Conservation (phyloP, 2,888 invertebrate genomes). For the Luffia ferchaultella region DNA sequence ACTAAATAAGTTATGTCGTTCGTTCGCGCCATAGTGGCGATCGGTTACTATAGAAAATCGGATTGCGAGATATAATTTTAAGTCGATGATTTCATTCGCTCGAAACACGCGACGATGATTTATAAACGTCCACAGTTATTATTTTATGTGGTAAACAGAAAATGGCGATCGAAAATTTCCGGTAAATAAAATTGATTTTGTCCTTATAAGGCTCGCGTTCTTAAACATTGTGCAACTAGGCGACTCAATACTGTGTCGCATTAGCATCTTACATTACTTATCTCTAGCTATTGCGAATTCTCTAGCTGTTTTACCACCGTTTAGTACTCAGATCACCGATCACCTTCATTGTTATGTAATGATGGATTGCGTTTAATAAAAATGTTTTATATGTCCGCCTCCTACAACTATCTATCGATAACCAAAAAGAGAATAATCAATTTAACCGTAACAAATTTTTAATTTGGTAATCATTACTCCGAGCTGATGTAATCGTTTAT, state of each 20-base stretch:
- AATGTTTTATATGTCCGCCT: not conserved
- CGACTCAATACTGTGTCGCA: too few species aligned
- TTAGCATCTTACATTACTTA: too few species aligned
- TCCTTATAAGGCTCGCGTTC: too few species aligned
- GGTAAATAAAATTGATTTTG: not conserved
- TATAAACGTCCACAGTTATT: not conserved
- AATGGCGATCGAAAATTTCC: not conserved
- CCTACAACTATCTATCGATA: not conserved
- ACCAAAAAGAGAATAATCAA: not conserved
- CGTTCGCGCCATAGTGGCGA: constrained; percentile 42
- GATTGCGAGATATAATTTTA: constrained; percentile 29
- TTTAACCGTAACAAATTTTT: not conserved
- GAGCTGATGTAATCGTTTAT: not conserved
- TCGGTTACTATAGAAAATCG: constrained; percentile 33
- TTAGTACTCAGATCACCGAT: not conserved
- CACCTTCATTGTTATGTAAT: not conserved
- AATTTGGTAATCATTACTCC: not conserved
- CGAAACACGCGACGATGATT: constrained; percentile 17
- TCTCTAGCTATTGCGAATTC: too few species aligned
- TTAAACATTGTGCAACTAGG: too few species aligned
- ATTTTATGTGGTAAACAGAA: not conserved
- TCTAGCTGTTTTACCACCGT: too few species aligned
- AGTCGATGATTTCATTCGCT: constrained; percentile 24
- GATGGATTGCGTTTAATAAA: not conserved
- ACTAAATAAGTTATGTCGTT: constrained; percentile 59